phyloP scores from a whole-genome alignment of 2,888 invertebrate species.

The Conomelus anceps region DNA sequence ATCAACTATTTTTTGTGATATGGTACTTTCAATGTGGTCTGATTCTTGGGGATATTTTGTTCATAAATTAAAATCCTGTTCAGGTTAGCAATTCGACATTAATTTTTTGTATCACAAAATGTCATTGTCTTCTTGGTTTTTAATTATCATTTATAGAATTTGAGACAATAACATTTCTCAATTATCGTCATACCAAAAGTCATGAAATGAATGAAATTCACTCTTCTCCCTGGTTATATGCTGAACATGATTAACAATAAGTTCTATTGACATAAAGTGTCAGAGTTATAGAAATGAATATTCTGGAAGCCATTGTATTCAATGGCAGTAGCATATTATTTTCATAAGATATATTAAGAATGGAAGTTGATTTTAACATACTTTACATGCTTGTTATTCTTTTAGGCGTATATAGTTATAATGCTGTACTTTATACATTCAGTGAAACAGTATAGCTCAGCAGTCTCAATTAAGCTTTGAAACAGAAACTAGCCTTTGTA shows the following conservation, averaged over 20 bases:
- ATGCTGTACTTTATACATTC: neutral
- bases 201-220: neutral
- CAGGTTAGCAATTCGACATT: too few species aligned
- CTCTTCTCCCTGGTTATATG: neutral
- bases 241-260: too few species aligned
- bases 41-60: too few species aligned
- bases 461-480: neutral
- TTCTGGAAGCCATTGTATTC: neutral
- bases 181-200: neutral
- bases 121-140: neutral
- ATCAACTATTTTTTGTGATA: too few species aligned
- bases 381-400: neutral
- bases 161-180: slow-evolving; percentile 8
- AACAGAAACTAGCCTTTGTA: neutral
- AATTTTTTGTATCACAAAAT: neutral
- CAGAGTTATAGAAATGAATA: neutral
- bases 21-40: too few species aligned
- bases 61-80: too few species aligned
- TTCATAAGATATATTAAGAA: neutral
- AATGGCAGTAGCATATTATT: neutral
- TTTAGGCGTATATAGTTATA: neutral
- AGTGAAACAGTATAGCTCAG: neutral
- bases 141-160: neutral
- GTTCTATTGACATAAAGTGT: neutral
- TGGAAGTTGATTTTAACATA: neutral